These are phyloP conservation scores for Oxygymnocypris stewartii DNA, from an alignment of 2,113 vertebrate species.

Conservation along the genomic window DNA sequence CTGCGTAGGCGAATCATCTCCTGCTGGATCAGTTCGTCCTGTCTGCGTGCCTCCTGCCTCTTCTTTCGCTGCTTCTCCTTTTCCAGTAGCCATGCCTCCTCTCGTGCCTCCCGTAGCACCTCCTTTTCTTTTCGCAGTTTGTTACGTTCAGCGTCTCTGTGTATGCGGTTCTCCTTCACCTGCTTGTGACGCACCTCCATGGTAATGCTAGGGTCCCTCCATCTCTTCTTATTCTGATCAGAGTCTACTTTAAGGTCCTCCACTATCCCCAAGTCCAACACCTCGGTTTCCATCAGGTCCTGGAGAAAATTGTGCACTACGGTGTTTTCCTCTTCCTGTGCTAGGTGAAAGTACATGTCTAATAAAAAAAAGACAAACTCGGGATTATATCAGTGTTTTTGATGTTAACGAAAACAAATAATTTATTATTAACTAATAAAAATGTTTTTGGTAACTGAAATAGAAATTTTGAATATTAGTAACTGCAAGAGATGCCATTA, in stretches of 20 bases:
- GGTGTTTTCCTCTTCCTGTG: conserved; percentile 80
- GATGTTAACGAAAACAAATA: not conserved
- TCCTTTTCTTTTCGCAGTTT: conserved; percentile 72
- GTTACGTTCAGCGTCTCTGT: conserved; percentile 75
- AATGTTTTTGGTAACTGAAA: too few relatives aligned
- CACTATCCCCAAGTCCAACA: conserved; percentile 71
- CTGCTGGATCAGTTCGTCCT: conserved; percentile 82
- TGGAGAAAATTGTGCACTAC: conserved; percentile 81
- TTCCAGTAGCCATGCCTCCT: conserved; percentile 76
- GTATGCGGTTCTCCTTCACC: conserved; percentile 86
- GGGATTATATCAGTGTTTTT: not conserved
- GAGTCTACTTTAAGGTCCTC: conserved; percentile 76
- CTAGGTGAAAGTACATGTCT: conserved; percentile 86
- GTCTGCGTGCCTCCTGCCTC: conserved; percentile 74
- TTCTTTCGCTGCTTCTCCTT: conserved; percentile 76
- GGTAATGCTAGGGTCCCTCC: conserved; percentile 78
- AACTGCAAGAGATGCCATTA: too few relatives aligned
- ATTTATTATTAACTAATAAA: not conserved
- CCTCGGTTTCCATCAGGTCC: conserved; percentile 83
- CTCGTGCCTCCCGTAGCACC: conserved; percentile 68
- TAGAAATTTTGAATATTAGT: too few relatives aligned
- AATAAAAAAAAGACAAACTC: conserved; percentile 29
- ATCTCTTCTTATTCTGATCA: conserved; percentile 67
- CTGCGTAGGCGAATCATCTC: conserved; percentile 85
- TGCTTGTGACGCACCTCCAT: conserved; percentile 92